Evolutionary conservation across 2,113 vertebrate genomes (phyloP).

Genomic region (Callipepla squamata): DNA sequence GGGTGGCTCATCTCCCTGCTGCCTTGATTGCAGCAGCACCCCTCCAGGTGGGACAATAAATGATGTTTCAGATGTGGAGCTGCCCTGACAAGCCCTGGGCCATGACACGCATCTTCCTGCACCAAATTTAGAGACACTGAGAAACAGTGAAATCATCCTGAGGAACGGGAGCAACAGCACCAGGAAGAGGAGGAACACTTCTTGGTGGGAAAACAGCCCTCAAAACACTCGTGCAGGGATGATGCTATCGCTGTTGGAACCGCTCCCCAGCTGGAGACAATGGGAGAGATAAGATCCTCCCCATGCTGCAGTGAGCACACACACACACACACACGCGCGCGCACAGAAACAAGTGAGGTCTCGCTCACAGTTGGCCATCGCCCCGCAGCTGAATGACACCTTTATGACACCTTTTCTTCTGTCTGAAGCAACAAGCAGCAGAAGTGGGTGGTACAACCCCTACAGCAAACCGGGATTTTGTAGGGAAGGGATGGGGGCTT

Average conservation of each 20-base stretch:
- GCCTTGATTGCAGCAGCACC: neutral
- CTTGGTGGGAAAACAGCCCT: neutral
- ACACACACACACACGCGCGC: too few species aligned
- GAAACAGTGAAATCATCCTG: neutral
- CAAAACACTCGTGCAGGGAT: neutral
- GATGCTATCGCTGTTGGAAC: accelerated
- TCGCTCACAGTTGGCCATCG: accelerated
- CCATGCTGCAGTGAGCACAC: accelerated
- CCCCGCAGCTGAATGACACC: neutral
- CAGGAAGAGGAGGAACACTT: accelerated
- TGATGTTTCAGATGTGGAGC: neutral
- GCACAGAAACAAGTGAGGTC: neutral
- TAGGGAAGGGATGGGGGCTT: accelerated
- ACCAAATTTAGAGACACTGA: neutral
- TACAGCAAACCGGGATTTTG: neutral
- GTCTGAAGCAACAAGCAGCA: neutral
- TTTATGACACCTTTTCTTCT: neutral
- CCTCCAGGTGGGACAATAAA: neutral
- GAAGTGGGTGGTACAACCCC: neutral
- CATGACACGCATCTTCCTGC: neutral
- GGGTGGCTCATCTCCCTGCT: accelerated
- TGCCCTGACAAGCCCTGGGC: accelerated
- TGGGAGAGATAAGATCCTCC: neutral
- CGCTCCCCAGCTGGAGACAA: neutral
- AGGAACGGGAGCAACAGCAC: neutral